phyloP scores from a whole-genome alignment of 2,113 vertebrate species.

The Notiomystis cincta region DNA sequence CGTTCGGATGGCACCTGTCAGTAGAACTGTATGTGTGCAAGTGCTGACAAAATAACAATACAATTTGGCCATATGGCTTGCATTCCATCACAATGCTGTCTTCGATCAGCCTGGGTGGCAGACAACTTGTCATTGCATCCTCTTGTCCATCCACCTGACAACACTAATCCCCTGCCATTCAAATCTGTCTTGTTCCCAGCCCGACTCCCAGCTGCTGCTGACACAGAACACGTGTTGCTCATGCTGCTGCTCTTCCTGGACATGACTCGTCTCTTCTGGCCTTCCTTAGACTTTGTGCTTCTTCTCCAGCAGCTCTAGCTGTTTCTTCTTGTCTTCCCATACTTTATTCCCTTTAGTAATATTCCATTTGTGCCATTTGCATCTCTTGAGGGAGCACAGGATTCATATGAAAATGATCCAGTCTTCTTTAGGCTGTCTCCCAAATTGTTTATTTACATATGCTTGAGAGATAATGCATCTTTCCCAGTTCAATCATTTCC shows the following conservation, averaged over 20 bases:
- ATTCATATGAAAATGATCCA: background rate
- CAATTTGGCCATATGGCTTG: background rate
- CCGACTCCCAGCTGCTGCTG: background rate
- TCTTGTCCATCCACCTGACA: background rate
- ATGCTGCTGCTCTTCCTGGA: background rate
- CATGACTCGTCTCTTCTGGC: background rate
- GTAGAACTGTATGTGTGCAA: background rate
- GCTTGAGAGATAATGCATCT: background rate
- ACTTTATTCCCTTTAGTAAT: background rate
- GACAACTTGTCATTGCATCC: background rate
- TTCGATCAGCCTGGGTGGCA: background rate
- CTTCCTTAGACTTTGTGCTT: background rate
- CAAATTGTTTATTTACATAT: background rate
- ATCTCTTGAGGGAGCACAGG: background rate
- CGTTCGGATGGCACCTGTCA: background rate
- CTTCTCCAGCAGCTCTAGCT: background rate
- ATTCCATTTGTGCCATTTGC: background rate
- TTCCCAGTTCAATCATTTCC: background rate
- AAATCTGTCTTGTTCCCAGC: background rate
- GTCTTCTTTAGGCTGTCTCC: background rate
- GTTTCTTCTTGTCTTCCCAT: fast-evolving
- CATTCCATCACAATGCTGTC: background rate
- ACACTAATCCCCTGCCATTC: background rate
- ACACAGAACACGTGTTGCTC: fast-evolving
- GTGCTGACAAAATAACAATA: background rate